Base-by-base conservation (phyloP, 2,113 vertebrate species). In the Trichechus manatus region DNA sequence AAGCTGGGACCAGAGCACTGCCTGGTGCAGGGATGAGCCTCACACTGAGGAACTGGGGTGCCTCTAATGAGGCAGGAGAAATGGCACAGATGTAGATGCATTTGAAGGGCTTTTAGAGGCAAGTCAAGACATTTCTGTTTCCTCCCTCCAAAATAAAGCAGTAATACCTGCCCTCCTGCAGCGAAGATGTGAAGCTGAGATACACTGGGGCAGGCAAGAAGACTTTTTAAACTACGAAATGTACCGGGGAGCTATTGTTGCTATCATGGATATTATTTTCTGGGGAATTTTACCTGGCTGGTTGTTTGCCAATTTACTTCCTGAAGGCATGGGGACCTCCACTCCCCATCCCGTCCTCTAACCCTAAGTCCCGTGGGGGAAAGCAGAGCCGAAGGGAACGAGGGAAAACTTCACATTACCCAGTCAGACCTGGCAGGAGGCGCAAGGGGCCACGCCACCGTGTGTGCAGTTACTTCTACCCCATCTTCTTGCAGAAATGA, bases 121-220 rank as follows among this genome's bases (percentile, higher is more conserved):
- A 56, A 56, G 53, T 56, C 53, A 17, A 59, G 56, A 50, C 15
- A 56, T 23, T 53, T 88, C 33, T 83, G 13, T 20, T 72, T 85
- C 86, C 72, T 77, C 25, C 77, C 59, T 75, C 59, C 64, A 86
- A 93, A 93, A 84, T 68, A 20, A 84, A 72, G 63, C 17, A 56
- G 6, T 42, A 61, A 64, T 17, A 29, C 31, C 3, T 3, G 47
- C 14, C 42, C 27, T 79, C 36, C 17, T 19, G 36, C 3, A 68
- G 31, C 39, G 81, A 85, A 89, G 56, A 75, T 1, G 9, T 42
- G 33, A 89, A 64, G 64, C n/a, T 4, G 47, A 94, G 92, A 6
- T 23, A n/a, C 9, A 23, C 5, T 0, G 19, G 72, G 17, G 36
- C 10, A 20, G 63, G 6, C 5, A 70, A 25, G n/a, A 36, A 42